Base-by-base conservation (phyloP, 2,113 vertebrate species). In the Phrynosoma platyrhinos region DNA sequence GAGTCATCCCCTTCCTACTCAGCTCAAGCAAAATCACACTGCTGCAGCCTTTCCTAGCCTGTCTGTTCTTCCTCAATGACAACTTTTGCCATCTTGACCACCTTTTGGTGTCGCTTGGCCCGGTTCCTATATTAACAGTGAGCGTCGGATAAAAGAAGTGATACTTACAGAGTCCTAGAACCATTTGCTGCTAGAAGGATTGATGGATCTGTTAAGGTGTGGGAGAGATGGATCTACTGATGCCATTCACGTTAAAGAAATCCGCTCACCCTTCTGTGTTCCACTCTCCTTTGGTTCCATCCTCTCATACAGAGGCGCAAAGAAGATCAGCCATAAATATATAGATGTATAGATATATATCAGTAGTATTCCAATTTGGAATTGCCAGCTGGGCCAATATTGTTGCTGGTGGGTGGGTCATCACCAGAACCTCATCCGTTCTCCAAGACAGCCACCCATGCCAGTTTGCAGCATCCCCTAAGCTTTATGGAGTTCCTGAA, bases 241-340 rank as follows among this genome's bases (percentile, higher is more conserved):
- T 14, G 58, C 18, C 78, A 30, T 21, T 27, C 68, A 1, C 9
- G 5, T 10, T 9, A 16, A 2, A 3, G 75, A 21, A 30, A 2
- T n/a, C 36, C 40, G 5, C 2, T 40, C 25, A 58, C 7, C 20
- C 62, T 79, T 55, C 76, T 32, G 40, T 25, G 27, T 27, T 2
- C 5, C 10, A 36, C 1, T 12, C 1, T 2, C 2, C 10, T 69
- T 0, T 1, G 4, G 21, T 16, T 80, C 66, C 25, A 25, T 8
- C 2, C 8, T 36, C 21, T 55, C n/a, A 1, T 5, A 42, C 32
- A 21, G 6, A 27, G 52, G 58, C 32, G 42, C 25, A n/a, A 42
- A 9, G 42, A 2, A 71, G 42, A 27, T 40, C 40, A 69, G 25
- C 62, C 5, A 47, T 1, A 36, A 36, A 36, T 36, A 36, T 36